Conservation (phyloP, 2,113 vertebrate genomes). For the Pithys albifrons region DNA sequence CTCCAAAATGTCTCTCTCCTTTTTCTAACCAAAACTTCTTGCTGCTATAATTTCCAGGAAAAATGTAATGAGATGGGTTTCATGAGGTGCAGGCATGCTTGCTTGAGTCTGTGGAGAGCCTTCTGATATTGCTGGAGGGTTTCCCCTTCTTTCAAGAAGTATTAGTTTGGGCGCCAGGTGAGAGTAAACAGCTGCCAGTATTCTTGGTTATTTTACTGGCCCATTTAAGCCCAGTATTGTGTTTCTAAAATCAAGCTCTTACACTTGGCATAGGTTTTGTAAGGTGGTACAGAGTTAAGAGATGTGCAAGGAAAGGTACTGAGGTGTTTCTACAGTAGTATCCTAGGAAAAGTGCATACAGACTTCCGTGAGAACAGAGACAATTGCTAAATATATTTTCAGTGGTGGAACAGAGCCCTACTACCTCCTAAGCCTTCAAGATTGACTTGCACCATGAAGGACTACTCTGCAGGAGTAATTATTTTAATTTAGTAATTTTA, state of each 20-base stretch:
- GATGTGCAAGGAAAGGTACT: not conserved
- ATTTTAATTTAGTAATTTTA: not conserved
- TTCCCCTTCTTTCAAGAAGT: not conserved
- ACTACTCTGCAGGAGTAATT: not conserved
- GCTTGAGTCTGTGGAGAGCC: not conserved
- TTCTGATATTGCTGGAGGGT: not conserved
- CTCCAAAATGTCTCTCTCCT: not conserved
- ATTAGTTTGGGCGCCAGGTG: not conserved
- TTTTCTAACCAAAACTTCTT: not conserved
- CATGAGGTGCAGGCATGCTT: not conserved
- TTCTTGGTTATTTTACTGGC: not conserved
- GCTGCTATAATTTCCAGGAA: not conserved
- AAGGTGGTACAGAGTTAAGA: not conserved
- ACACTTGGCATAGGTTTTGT: not conserved
- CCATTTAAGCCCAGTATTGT: not conserved
- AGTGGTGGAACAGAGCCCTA: not conserved
- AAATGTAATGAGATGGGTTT: not conserved
- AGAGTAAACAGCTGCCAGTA: not conserved
- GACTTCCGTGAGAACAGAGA: not conserved
- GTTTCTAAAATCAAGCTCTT: conserved; percentile 5
- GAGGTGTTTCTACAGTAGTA: not conserved
- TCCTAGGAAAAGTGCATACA: not conserved
- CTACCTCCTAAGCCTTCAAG: not conserved
- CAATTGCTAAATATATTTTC: not conserved
- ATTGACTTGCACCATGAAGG: not conserved